A percentile compares a stretch with the other conserved stretches of the same genome.
Evolutionary conservation across 2,888 invertebrate genomes (phyloP).

Genomic region (Hemicrepidius hirtus): DNA sequence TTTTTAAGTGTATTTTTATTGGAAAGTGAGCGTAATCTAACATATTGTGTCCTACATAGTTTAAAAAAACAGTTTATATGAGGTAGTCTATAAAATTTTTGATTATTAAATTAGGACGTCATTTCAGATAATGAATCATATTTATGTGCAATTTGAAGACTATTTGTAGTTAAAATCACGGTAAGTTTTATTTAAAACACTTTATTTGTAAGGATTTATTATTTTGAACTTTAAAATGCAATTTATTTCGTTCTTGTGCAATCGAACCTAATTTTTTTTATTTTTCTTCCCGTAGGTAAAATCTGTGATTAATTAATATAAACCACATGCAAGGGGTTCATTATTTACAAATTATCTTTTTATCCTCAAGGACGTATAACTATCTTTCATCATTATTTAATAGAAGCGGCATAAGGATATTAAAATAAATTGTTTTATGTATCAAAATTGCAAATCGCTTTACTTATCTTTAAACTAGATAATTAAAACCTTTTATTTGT

Average conservation of each 20-base stretch:
- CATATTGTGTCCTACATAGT: too few species aligned
- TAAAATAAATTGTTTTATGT: neutral
- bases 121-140: slow-evolving; percentile 16
- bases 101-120: slow-evolving; percentile 2
- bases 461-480: slow-evolving; percentile 7
- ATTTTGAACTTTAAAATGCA: too few species aligned
- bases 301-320: too few species aligned
- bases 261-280: too few species aligned
- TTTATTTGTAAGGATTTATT: too few species aligned
- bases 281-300: too few species aligned
- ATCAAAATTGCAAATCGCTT: neutral
- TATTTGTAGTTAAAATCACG: neutral
- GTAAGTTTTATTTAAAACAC: neutral
- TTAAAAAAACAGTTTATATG: too few species aligned
- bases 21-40: too few species aligned
- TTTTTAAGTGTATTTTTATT: too few species aligned
- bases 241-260: too few species aligned
- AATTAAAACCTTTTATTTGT: slow-evolving; percentile 15
- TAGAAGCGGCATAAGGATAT: neutral
- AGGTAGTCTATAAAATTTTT: too few species aligned
- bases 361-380: slow-evolving; percentile 4
- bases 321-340: neutral
- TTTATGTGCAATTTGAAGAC: slow-evolving; percentile 3
- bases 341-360: slow-evolving; percentile 21
- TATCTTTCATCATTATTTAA: neutral